Evolutionary conservation across 2,888 invertebrate species (phyloP).

Genomic region (Drosophila buzzatii): DNA sequence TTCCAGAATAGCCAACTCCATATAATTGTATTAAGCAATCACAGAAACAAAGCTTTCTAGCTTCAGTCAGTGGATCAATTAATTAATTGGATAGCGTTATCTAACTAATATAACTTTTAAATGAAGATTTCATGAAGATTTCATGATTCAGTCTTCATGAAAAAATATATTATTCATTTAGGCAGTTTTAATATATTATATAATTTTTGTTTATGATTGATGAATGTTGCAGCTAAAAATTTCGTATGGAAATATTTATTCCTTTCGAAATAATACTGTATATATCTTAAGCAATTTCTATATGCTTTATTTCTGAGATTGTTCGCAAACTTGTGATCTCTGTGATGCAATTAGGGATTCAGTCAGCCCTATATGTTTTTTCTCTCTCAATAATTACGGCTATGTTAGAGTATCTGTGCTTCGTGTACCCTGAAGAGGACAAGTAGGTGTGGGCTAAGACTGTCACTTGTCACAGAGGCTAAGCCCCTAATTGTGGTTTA

Average conservation of each 20-base stretch:
- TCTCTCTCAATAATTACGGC: neutral
- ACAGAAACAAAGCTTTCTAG: neutral
- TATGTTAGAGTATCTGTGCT: conserved; percentile 3
- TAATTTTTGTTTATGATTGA: too few species aligned
- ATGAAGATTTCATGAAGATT: too few species aligned
- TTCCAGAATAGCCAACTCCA: neutral
- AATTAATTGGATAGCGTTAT: neutral
- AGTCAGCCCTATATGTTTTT: neutral
- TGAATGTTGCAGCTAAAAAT: too few species aligned
- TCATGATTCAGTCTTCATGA: too few species aligned
- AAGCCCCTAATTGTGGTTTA: conserved; percentile 45
- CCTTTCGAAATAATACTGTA: too few species aligned
- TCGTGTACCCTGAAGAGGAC: neutral
- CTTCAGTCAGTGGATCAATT: neutral
- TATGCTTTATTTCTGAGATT: neutral
- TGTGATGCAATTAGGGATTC: neutral
- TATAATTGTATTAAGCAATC: neutral
- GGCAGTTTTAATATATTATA: too few species aligned
- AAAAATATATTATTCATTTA: too few species aligned
- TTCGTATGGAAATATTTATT: too few species aligned
- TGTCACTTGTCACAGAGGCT: conserved; percentile 25
- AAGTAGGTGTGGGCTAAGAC: conserved; percentile 1
- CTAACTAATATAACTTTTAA: too few species aligned
- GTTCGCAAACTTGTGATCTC: neutral
- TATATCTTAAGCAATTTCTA: neutral